Percentiles rank a stretch among this genome's conserved stretches.
Evolutionary conservation across 2,888 invertebrate species (phyloP).

Genomic region (Eubasilissa splendida): DNA sequence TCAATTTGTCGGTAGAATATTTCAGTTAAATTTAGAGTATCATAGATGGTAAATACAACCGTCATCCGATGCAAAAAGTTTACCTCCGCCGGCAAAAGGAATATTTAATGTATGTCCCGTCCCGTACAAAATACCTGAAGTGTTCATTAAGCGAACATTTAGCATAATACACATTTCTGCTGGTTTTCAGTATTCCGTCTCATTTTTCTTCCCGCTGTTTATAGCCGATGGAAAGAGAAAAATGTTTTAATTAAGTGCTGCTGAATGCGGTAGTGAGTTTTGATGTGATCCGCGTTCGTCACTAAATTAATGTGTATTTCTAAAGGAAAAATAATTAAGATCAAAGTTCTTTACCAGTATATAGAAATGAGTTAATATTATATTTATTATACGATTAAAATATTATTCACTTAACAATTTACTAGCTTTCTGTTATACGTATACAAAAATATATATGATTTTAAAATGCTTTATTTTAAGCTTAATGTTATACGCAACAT

Average conservation of each 20-base stretch:
- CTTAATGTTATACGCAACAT: too few relatives aligned
- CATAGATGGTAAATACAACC: background rate
- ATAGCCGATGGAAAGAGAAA: background rate
- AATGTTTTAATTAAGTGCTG: slow-evolving; percentile 5
- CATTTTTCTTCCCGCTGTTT: background rate
- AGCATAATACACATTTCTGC: background rate
- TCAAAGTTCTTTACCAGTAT: too few relatives aligned
- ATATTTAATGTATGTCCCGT: background rate
- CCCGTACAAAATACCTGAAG: slow-evolving; percentile 11
- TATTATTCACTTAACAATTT: too few relatives aligned
- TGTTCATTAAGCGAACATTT: slow-evolving; percentile 22
- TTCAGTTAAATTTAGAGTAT: background rate
- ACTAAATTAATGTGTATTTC: background rate
- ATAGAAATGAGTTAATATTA: too few relatives aligned
- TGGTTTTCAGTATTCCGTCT: background rate
- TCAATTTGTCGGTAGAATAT: slow-evolving; percentile 13
- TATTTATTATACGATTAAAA: too few relatives aligned
- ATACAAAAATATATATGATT: too few relatives aligned
- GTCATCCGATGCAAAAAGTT: background rate
- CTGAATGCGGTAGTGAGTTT: background rate
- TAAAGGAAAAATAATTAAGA: background rate
- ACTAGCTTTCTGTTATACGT: too few relatives aligned
- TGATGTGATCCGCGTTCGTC: background rate
- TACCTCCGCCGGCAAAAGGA: background rate
- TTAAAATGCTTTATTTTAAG: too few relatives aligned